These are phyloP conservation scores for Chionis minor DNA, from an alignment of 2,113 vertebrate species.

Conservation along the genomic window DNA sequence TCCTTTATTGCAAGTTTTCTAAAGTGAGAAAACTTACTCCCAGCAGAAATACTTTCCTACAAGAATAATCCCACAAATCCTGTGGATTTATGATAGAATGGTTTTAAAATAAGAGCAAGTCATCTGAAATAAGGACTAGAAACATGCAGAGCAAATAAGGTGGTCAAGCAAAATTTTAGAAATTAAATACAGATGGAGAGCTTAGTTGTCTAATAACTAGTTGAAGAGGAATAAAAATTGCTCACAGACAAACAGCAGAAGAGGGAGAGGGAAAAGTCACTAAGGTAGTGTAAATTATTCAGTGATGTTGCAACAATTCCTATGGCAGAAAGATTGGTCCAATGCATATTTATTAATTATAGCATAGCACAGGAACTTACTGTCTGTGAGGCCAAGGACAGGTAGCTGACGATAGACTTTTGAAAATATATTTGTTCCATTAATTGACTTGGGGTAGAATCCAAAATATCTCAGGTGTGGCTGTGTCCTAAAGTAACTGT, in stretches of 20 bases:
- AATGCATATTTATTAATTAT: not conserved
- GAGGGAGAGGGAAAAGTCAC: not conserved
- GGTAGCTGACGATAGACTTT: not conserved
- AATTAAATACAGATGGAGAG: not conserved
- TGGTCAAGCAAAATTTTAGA: not conserved
- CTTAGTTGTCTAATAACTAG: not conserved
- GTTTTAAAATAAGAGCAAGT: not conserved
- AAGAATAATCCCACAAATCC: not conserved
- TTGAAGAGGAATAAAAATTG: not conserved
- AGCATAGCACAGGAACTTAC: not conserved
- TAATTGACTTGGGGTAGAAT: not conserved
- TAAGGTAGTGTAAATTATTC: not conserved
- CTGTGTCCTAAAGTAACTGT: not conserved
- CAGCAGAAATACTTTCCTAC: not conserved
- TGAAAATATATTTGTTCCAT: not conserved
- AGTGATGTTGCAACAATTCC: not conserved
- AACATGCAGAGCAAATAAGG: not conserved
- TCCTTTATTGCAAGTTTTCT: not conserved
- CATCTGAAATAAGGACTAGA: not conserved
- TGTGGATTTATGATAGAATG: not conserved
- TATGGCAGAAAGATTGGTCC: not conserved
- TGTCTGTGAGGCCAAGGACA: conserved; percentile 50
- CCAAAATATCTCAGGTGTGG: not conserved
- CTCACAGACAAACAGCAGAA: not conserved
- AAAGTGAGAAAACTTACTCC: not conserved